Evolutionary conservation across 2,113 vertebrate species (phyloP), one percentile per base, ranked within the genome.

Genomic region (Hipposideros armiger): DNA sequence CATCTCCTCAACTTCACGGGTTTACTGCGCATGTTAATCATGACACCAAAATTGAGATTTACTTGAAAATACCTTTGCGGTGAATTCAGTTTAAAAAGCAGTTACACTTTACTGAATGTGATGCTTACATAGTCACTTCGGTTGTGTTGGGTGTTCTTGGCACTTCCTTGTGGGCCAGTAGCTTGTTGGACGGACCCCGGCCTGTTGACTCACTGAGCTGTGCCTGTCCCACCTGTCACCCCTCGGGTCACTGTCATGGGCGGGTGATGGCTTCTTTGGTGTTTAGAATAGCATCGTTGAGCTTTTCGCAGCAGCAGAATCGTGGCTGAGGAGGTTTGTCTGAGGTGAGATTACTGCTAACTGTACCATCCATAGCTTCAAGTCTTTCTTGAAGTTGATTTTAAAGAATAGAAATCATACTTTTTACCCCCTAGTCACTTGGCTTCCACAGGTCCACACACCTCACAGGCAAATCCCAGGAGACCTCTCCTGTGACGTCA

Each of bases 271-370:
- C n/a, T 26, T 2, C 52, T 26, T 11, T 15, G 52, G 32, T 14
- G 50, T 56, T 36, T 5, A 1, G 15, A 6, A 40, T 19, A 11
- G 28, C n/a, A 4, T 52, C 47, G 6, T 1, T 4, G 17, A n/a
- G 47, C 30, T 11, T 15, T 2, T 0, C 28, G 6, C 4, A 2
- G 15, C 30, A 26, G 13, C 7, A 1, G 13, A 1, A 9, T n/a
- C 5, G 5, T 0, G 4, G 32, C 36, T 3, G 2, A 0, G 2
- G 52, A 2, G 52, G 1, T 3, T 3, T 2, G 1, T 7, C 50
- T 13, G 19, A 24, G 50, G 50, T 1, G 0, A 2, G 5, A 1
- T 2, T 24, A 3, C 0, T 7, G 50, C 5, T n/a, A 0, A 9
- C 0, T 2, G 3, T 5, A 16, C 0, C 13, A 24, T 8, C 77